Base-by-base conservation (phyloP, 1,140 invertebrate genomes). In the Leptinotarsa lineolata region DNA sequence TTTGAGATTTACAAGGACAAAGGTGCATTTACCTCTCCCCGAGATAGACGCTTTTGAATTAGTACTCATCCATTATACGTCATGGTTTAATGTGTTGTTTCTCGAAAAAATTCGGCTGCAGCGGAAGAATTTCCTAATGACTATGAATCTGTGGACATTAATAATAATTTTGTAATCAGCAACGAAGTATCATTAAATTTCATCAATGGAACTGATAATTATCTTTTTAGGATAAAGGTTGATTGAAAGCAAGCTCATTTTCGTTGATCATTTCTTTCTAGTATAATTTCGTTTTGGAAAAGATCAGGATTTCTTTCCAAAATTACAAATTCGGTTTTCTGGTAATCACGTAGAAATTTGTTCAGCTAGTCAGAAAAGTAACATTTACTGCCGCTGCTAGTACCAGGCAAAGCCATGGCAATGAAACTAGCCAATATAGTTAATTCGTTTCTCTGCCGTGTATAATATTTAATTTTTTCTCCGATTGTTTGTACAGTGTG, bases 1-100 rank as follows among this genome's bases (percentile, higher is more conserved):
- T 71, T 71, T 71, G 69, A 30, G 54, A 71, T 63, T 44, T 71
- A 44, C 69, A 71, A 71, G 69, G 69, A 71, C 69, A 71, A 71
- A 71, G 69, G 69, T 71, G 60, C 69, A 63, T 71, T 71, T 71
- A 71, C 69, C 69, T 71, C 45, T 61, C 66, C 13, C 5, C 44
- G 67, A 68, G 46, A 67, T 68, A 68, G 67, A 68, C 67, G 67
- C 48, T 45, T 68, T 68, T 68, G 67, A 45, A 68, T 68, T 68
- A 54, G n/a, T 68, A 45, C 46, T 68, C 67, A 58, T 68, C 46
- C 44, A 58, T 68, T 68, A 68, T 68, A 68, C 48, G 67, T 68
- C 67, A 68, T 24, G 67, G 44, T 68, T 68, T 68, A 68, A 68
- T 68, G 67, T 68, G 67, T 54, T 68, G 67, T 68, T 68, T 24